Evolutionary conservation across 2,113 vertebrate species (phyloP), one percentile per base, ranked within the genome.

Genomic region (Takifugu flavidus): DNA sequence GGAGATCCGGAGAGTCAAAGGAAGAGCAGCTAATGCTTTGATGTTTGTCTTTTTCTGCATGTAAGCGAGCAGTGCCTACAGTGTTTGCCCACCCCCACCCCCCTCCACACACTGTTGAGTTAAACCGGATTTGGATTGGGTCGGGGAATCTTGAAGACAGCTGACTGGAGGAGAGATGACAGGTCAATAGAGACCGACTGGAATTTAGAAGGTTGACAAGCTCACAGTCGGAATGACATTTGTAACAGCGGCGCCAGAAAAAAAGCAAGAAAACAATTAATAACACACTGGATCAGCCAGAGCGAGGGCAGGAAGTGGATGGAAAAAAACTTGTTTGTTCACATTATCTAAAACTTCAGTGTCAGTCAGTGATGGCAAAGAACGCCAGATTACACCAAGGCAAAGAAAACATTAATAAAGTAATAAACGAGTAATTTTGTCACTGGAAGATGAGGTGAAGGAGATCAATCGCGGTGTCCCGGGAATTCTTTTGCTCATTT

Each of bases 391-490:
- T 13, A 28, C 52, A 61, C 2, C 4, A 7, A 14, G 14, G 14
- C 15, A 58, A 42, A 20, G 20, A 20, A 5, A 25, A 11, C 8
- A 27, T 34, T 14, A 34, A 43, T 13, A 62, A 59, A 44, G 74
- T 54, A 76, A 82, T 53, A 80, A 82, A 65, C 60, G 14, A 55
- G 49, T 59, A 31, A 54, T 61, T 56, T 59, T 58, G 12, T 62
- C 25, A 59, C 64, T 59, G 69, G 69, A 76, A 80, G 63, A 39
- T 82, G 80, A 84, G 76, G 79, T 58, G 55, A 70, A 59, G 46
- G 56, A 74, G 28, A 34, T 49, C 65, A 79, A 82, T 66, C 74
- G 14, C 4, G 47, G 47, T 67, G 70, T 31, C 74, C 63, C 70
- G 47, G 56, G 71, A 81, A 80, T 52, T 29, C 62, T 64, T 66